Evolutionary conservation across 2,888 invertebrate genomes (phyloP).

Genomic region (Atethmia centrago): DNA sequence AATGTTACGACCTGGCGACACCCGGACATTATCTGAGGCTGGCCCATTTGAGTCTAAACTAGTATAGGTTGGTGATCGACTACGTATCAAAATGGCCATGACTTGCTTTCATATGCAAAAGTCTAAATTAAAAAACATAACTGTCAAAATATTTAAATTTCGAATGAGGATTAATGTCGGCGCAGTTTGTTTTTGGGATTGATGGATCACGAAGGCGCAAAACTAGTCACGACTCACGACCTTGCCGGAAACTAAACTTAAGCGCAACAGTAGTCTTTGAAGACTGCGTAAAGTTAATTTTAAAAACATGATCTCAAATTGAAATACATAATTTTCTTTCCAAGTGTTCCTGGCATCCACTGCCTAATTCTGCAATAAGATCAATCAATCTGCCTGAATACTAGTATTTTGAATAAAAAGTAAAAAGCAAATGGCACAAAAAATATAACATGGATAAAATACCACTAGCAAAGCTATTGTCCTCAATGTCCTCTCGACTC

Average conservation of each 20-base stretch:
- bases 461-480: no score
- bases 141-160: constrained; percentile 41
- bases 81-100: constrained; percentile 52
- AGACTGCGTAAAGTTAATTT: not conserved
- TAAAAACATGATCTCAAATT: not conserved
- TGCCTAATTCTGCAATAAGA: not conserved
- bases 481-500: no score
- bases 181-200: constrained; percentile 49
- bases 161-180: constrained; percentile 46
- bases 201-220: constrained; percentile 51
- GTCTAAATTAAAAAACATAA: constrained; percentile 42
- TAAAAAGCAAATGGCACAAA: no score
- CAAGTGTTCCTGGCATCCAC: not conserved
- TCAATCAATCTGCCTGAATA: no score
- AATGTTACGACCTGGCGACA: constrained; percentile 65
- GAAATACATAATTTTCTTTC: not conserved
- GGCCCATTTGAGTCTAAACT: constrained; percentile 54
- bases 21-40: constrained; percentile 56
- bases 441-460: no score
- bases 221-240: constrained; percentile 56
- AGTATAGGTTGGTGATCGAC: constrained; percentile 38
- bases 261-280: not conserved
- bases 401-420: no score
- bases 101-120: constrained; percentile 44
- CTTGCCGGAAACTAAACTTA: constrained; percentile 26